Base-by-base conservation (phyloP, 2,888 invertebrate species). In the Melitaea athalia region DNA sequence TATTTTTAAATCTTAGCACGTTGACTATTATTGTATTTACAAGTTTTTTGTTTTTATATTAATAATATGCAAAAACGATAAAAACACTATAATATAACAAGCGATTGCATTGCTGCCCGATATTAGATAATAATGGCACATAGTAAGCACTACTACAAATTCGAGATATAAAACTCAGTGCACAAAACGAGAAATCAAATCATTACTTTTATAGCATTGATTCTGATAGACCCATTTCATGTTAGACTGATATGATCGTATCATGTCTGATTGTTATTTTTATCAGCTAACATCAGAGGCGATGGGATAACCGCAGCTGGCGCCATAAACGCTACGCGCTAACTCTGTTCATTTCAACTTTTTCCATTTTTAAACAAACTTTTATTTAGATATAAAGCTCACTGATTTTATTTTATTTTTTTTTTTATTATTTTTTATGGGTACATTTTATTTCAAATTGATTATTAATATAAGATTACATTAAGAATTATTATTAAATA, bases 281-380 rank as follows among this genome's bases (percentile, higher is more conserved):
- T 89, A 55, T 88, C 86, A 89, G 87, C 82, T 79, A 81, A 84
- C 88, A 87, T 88, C 85, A 85, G 82, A 81, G 80, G 85, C 88
- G 88, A 79, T 89, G 91, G 86, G 88, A 91, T 83, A 87, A 85
- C 82, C 85, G 80, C 91, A 91, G 91, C 91, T 91, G 91, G 83
- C 88, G 87, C 83, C 83, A 80, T 79, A 87, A 87, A 82, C 82
- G 85, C 83, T 82, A 82, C 86, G 82, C 87, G 85, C 88, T 87
- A 87, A 89, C 87, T 89, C 89, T 88, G 88, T 90, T 87, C 85
- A 86, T 88, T 87, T 86, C 85, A 91, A 91, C 88, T 91, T 91
- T 89, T 84, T 84, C 82, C 88, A 89, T 89, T 89, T 88, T 87
- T 82, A 86, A 61, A 80, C 55, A 78, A 77, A 85, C 85, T 81